phyloP scores from a whole-genome alignment of 2,113 vertebrate genomes.

The Apteryx owenii region DNA sequence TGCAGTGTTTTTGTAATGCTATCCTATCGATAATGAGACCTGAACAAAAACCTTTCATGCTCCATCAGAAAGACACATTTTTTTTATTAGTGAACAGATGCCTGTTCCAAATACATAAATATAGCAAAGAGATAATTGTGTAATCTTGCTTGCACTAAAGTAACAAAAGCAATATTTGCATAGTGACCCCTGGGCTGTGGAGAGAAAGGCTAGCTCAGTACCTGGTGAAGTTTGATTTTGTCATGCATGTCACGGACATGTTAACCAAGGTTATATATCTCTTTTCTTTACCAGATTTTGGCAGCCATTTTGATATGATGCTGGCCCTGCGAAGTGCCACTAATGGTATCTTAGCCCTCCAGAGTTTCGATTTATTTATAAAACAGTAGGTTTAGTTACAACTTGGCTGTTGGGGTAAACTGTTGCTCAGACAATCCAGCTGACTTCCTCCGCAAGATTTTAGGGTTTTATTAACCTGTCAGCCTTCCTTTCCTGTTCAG shows the following conservation, averaged over 20 bases:
- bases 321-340: background rate
- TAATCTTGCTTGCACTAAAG: background rate
- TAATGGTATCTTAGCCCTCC: background rate
- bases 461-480: background rate
- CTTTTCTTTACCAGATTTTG: background rate
- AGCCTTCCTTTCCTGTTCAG: background rate
- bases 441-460: background rate
- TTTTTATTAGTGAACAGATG: no score
- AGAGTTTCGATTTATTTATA: background rate
- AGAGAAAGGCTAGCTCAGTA: background rate
- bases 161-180: background rate
- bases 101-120: background rate
- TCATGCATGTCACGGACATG: fast-evolving
- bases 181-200: background rate
- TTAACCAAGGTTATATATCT: background rate
- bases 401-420: background rate
- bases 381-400: background rate
- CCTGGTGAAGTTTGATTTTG: background rate
- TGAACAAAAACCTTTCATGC: background rate
- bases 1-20: background rate
- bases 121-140: background rate
- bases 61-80: background rate
- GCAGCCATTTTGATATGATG: background rate
- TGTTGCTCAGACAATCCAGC: fast-evolving
- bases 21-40: background rate